These are phyloP conservation scores for Sinotaia quadrata DNA, from an alignment of 2,888 invertebrate species.

Conservation along the genomic window DNA sequence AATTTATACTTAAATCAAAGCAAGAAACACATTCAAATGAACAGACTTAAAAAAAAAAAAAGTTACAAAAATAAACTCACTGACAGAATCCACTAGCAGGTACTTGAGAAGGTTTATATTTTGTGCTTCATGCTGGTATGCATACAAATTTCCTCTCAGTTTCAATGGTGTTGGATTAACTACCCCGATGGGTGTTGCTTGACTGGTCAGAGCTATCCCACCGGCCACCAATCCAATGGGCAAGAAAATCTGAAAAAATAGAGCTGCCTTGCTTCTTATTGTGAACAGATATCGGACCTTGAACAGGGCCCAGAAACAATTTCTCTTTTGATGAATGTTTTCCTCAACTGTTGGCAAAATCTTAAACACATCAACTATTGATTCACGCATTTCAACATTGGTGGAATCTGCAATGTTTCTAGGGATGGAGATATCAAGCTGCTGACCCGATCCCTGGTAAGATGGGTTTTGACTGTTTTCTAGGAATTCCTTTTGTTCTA, in stretches of 20 bases:
- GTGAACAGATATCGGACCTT: slow-evolving; percentile 46
- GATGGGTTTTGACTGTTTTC: neutral
- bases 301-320: slow-evolving; percentile 51
- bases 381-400: slow-evolving; percentile 4
- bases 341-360: neutral
- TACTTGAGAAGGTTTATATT: too few species aligned
- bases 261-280: slow-evolving; percentile 40
- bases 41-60: too few species aligned
- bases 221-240: slow-evolving; percentile 54
- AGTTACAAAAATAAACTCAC: slow-evolving; percentile 49
- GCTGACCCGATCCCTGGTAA: neutral
- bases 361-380: neutral
- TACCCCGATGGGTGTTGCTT: neutral
- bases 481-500: neutral
- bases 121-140: too few species aligned
- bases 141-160: slow-evolving; percentile 32
- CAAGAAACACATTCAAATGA: too few species aligned
- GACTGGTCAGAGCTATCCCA: slow-evolving; percentile 48
- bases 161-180: slow-evolving; percentile 30
- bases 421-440: neutral
- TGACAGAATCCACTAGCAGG: slow-evolving; percentile 42
- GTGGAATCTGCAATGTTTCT: neutral
- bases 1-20: too few species aligned
- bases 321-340: slow-evolving; percentile 25
- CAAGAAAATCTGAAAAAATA: slow-evolving; percentile 52